Percentiles rank a stretch among this genome's conserved stretches.
Conservation (phyloP, 2,888 invertebrate genomes). For the Flabesymbios commensalis region DNA sequence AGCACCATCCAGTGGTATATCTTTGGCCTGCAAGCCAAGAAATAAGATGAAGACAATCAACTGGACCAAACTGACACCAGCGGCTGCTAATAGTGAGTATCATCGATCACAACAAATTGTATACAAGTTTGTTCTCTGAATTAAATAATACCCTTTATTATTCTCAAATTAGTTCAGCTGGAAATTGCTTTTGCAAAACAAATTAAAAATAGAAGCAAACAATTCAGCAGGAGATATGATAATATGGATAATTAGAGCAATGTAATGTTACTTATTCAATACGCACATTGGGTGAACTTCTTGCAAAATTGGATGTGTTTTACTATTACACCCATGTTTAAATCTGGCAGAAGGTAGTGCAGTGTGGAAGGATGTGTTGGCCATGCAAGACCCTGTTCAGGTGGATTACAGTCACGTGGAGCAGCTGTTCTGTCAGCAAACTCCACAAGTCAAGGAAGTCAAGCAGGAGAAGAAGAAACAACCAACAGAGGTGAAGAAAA, state of each 20-base stretch:
- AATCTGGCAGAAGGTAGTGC: too few relatives aligned
- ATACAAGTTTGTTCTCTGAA: too few relatives aligned
- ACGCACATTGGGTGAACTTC: neutral
- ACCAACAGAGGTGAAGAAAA: constrained; percentile 70
- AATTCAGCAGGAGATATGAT: too few relatives aligned
- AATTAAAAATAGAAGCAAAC: neutral
- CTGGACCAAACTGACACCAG: constrained; percentile 89
- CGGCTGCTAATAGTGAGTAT: constrained; percentile 3
- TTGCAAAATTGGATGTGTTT: constrained; percentile 44
- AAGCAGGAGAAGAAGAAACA: constrained; percentile 68
- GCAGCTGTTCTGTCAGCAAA: constrained; percentile 85
- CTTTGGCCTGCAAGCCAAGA: constrained; percentile 71
- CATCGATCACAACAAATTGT: too few relatives aligned
- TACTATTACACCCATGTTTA: too few relatives aligned
- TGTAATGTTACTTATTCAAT: neutral
- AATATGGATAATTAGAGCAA: neutral
- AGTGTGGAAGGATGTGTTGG: constrained; percentile 61
- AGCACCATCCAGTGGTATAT: constrained; percentile 44
- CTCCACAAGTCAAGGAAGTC: constrained; percentile 31
- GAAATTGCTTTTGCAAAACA: neutral
- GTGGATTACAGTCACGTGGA: constrained; percentile 94
- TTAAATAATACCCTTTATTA: too few relatives aligned
- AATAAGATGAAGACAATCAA: constrained; percentile 97
- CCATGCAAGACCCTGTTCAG: constrained; percentile 80
- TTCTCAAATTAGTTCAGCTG: too few relatives aligned